Evolutionary conservation across 2,113 vertebrate genomes (phyloP), one percentile per base, ranked within the genome.

Genomic region (Sphaerodactylus townsendi): DNA sequence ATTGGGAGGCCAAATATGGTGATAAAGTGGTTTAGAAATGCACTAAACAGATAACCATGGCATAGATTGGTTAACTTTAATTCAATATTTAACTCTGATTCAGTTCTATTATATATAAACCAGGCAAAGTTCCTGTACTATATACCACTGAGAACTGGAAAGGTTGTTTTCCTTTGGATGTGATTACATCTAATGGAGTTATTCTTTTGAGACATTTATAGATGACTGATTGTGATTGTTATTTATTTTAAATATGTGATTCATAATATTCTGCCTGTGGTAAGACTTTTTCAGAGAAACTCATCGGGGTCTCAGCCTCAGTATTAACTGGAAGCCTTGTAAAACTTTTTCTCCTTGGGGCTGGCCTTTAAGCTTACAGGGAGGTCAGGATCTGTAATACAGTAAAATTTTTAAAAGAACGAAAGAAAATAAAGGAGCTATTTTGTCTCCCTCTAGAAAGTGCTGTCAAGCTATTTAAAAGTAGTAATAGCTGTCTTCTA

Each of bases 401-500:
- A 17, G 9, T 17, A 59, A 23, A 23, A 23, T 59, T 59, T 59
- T 59, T 59, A 6, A 62, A 50, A 62, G 59, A 28, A 59, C 15
- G 53, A 56, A 56, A 62, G 59, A 62, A 62, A 62, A 28, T 59
- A 59, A 59, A 59, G 56, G 56, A 59, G 56, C 4, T 59, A 9
- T 30, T n/a, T 86, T 68, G 33, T 66, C 82, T 87, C 86, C 28
- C 53, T 84, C 82, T 88, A 80, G 85, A 71, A 7, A 5, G 11
- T 0, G 3, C 77, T 8, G 15, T 50, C 23, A 79, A 2, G 74
- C n/a, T 2, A 28, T 62, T 62, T 62, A 62, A 25, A 62, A 10
- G 25, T 62, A 62, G 25, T 62, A 62, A 28, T 28, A 4, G 28
- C 25, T 28, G 25, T 2, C 59, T 28, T 9, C 59, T 62, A 25